Base-by-base conservation (phyloP, 2,113 vertebrate genomes). In the Piliocolobus tephrosceles region DNA sequence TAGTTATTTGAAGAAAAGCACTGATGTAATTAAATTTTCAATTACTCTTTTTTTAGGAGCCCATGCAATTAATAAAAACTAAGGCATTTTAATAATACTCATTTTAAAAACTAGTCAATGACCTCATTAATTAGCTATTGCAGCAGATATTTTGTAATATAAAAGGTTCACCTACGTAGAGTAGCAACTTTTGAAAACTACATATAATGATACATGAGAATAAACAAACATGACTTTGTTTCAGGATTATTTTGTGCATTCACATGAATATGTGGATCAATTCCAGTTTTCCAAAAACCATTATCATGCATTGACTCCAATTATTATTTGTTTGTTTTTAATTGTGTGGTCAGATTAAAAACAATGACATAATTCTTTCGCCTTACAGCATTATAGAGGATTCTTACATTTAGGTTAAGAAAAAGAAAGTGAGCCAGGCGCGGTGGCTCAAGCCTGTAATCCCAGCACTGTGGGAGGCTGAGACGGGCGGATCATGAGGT, bases 11-110 rank as follows among this genome's bases (percentile, higher is more conserved):
- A 98, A 98, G 97, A 98, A 98, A 97, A 98, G 96, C 81, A 96
- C 8, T 45, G 93, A 92, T 97, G 98, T 99, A 99, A 99, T 99
- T 98, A 99, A 98, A 98, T 98, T 98, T 98, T 98, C 98, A 98
- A 98, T 99, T 98, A 99, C 97, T 98, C 97, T 98, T 97, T 58
- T 82, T 96, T 87, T 55, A 94, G 52, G 81, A 88, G 95, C 93
- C 78, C 45, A 52, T 57, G 90, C 97, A 98, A 98, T 99, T 99
- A 99, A 98, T 99, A 99, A 98, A 98, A 98, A 91, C 98, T 95
- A 98, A 98, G 98, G 97, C 98, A 98, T 96, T 98, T 61, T 98
- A 98, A 98, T 58, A 2, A 95, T 80, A 98, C 93, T 98, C 97
- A 89, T 98, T 98, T 98, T 96, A 98, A 98, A 98, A 98, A 94